Evolutionary conservation across 2,113 vertebrate genomes (phyloP).

Genomic region (Protomyctophum bolini): DNA sequence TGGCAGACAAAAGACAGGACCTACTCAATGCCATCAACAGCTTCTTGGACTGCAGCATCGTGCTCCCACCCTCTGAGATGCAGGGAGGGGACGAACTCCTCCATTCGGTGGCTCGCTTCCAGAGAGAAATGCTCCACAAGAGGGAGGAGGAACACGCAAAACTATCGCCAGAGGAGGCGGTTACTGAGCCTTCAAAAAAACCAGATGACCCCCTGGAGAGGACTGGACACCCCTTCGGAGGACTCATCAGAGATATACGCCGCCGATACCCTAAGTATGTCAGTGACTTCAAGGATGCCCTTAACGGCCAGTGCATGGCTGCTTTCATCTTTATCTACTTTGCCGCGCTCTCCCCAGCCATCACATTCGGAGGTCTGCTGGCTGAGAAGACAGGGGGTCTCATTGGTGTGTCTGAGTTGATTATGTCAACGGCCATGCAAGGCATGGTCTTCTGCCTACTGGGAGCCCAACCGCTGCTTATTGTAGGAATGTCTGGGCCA

Average conservation of each 20-base stretch:
- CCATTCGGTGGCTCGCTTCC: conserved; percentile 85
- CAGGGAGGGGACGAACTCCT: conserved; percentile 87
- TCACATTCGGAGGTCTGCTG: conserved; percentile 87
- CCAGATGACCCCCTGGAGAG: conserved; percentile 81
- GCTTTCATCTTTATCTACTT: conserved; percentile 80
- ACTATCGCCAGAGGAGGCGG: conserved; percentile 75
- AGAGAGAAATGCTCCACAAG: conserved; percentile 87
- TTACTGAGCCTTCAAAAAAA: conserved; percentile 77
- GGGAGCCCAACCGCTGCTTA: conserved; percentile 85
- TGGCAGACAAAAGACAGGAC: conserved; percentile 87
- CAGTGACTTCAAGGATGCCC: conserved; percentile 83
- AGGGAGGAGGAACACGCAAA: conserved; percentile 83
- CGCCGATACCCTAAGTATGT: conserved; percentile 86
- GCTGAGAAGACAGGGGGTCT: conserved; percentile 86
- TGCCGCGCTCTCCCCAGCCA: conserved; percentile 80
- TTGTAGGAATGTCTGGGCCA: conserved; percentile 87
- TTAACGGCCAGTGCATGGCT: conserved; percentile 85
- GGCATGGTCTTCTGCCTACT: conserved; percentile 86
- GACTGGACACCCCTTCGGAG: conserved; percentile 83
- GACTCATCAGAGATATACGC: conserved; percentile 80
- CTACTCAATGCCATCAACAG: conserved; percentile 86
- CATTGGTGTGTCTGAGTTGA: conserved; percentile 88
- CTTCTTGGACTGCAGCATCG: conserved; percentile 91
- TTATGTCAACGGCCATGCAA: conserved; percentile 85
- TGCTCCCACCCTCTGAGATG: conserved; percentile 86